phyloP scores from a whole-genome alignment of 1,140 invertebrate species.

The Aporrectodea caliginosa region DNA sequence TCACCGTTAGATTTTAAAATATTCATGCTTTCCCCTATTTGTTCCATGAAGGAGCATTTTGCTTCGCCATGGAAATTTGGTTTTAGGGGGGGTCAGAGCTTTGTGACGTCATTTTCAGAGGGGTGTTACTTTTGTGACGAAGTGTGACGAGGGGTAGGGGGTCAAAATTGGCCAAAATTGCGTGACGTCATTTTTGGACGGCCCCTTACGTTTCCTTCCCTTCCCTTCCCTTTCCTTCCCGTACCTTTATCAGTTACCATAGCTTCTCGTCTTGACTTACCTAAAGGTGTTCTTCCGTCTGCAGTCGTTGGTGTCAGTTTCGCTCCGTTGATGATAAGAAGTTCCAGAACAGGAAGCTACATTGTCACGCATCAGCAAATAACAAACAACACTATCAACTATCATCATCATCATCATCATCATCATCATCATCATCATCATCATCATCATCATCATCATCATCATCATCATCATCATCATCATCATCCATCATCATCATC shows the following conservation, averaged over 20 bases:
- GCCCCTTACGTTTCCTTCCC: not conserved
- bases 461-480: not conserved
- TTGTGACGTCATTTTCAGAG: too few species aligned
- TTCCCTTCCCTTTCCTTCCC: not conserved
- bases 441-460: slow-evolving; percentile 9
- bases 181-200: too few species aligned
- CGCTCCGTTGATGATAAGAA: slow-evolving; percentile 90
- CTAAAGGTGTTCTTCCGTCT: slow-evolving; percentile 92
- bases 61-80: not conserved
- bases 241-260: not conserved
- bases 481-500: not conserved
- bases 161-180: too few species aligned
- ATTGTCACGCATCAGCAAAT: slow-evolving; percentile 44
- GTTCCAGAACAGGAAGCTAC: slow-evolving; percentile 86
- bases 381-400: too few species aligned
- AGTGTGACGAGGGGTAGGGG: too few species aligned
- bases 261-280: slow-evolving; percentile 58
- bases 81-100: not conserved
- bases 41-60: not conserved
- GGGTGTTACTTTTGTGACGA: too few species aligned
- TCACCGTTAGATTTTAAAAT: too few species aligned
- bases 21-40: not conserved
- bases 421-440: not conserved
- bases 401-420: slow-evolving; percentile 4
- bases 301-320: slow-evolving; percentile 95